A percentile compares a stretch with the other conserved stretches of the same genome.
Evolutionary conservation across 2,888 invertebrate genomes (phyloP).

Genomic region (Lithosia quadra): DNA sequence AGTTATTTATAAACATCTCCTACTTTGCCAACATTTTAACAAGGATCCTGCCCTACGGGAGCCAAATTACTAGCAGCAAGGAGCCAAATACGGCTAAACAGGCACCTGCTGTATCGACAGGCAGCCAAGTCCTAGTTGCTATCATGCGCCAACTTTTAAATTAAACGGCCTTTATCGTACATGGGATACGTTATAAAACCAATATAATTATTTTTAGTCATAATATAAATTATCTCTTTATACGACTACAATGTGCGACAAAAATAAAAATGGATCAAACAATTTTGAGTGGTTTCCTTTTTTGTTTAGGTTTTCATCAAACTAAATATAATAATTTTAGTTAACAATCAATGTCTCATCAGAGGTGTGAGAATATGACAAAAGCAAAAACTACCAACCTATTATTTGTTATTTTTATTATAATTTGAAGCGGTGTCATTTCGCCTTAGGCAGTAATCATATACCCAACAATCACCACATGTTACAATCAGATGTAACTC

Average conservation of each 20-base stretch:
- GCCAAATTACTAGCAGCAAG: slow-evolving; percentile 65
- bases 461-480: slow-evolving; percentile 13
- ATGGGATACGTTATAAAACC: slow-evolving; percentile 1
- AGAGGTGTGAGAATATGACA: too few species aligned
- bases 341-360: not conserved
- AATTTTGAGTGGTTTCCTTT: too few species aligned
- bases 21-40: slow-evolving; percentile 59
- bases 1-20: slow-evolving; percentile 13
- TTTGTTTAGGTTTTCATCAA: too few species aligned
- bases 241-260: not conserved
- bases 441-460: not conserved
- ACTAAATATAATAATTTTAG: too few species aligned
- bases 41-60: slow-evolving; percentile 43
- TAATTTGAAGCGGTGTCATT: not conserved
- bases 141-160: slow-evolving; percentile 71
- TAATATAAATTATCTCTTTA: not conserved
- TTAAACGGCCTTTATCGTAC: slow-evolving; percentile 48
- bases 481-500: not conserved
- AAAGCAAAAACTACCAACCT: not conserved
- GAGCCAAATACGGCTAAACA: slow-evolving; percentile 64
- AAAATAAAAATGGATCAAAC: too few species aligned
- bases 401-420: not conserved
- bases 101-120: slow-evolving; percentile 65
- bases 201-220: not conserved
- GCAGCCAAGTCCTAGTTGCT: slow-evolving; percentile 58